Base-by-base conservation (phyloP, 2,888 invertebrate species). In the Philopedon plagiatum region DNA sequence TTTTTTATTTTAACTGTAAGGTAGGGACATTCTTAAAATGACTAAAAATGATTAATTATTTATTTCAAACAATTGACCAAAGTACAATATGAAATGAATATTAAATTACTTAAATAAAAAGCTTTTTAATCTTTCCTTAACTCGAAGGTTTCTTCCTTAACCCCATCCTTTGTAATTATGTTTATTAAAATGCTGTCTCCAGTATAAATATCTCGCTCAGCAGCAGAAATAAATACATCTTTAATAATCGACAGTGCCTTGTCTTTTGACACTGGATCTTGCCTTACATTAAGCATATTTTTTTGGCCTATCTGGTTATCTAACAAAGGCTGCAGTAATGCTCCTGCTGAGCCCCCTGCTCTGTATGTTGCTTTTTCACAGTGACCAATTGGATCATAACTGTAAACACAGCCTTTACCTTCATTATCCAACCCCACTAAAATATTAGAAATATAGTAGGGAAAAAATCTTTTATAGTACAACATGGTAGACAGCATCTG, bases 311-410 rank as follows among this genome's bases (percentile, higher is more conserved):
- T 91, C 88, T 98, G 98, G 85, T 97, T 98, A 85, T 99, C 99
- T 44, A 99, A 89, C 19, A 99, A 89, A 0, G 99, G 98, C 83
- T 98, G 98, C 75, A 99, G 87, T 80, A 98, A 87, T 0, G 94
- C 91, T 1, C 95, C 95, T 0, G 98, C 94, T 1, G 97, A 94
- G 26, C 99, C 99, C 0, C 94, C 94, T 9, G 98, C 97, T 76
- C 93, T 90, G 85, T 93, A 99, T 9, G 88, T 91, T 0, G 93
- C 90, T 71, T 93, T 90, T 84, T 98, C 98, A 80, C 94, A 95
- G 81, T 97, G 97, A 0, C 99, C 99, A 76, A 99, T 94, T 0
- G 99, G 99, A 85, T 99, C 99, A 84, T 98, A 99, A 81, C 95
- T 95, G 87, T 93, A 99, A 5, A 99, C 94, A 79, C 94, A 94